These are phyloP conservation scores for Drosophila hawaiiensis DNA, from an alignment of 2,888 invertebrate genomes.

Conservation along the genomic window DNA sequence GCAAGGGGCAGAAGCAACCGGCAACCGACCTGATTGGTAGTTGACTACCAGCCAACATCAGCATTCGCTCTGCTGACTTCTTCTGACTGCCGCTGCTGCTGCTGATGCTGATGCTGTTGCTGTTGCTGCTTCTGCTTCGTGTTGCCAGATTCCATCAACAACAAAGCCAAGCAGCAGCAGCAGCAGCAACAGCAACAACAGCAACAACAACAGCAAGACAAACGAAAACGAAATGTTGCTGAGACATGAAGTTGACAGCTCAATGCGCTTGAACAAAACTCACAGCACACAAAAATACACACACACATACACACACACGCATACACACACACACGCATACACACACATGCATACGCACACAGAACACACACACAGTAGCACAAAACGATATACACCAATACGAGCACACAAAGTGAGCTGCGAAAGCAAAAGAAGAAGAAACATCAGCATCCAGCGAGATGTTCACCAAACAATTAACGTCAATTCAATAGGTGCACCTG, in stretches of 20 bases:
- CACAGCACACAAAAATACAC: constrained; percentile 36
- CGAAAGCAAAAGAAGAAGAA: constrained; percentile 54
- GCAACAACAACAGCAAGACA: constrained; percentile 52
- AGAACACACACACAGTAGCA: constrained; percentile 7
- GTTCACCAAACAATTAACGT: constrained; percentile 34
- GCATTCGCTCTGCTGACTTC: constrained; percentile 57
- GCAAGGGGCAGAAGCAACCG: constrained; percentile 66
- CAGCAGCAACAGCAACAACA: constrained; percentile 33
- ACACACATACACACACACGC: constrained; percentile 25
- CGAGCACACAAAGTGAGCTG: constrained; percentile 46
- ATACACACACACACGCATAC: constrained; percentile 21
- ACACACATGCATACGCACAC: neutral
- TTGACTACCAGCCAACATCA: constrained; percentile 67
- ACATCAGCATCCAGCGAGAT: constrained; percentile 26
- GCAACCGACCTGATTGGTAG: constrained; percentile 83
- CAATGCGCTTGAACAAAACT: constrained; percentile 83
- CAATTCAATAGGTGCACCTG: constrained; percentile 45
- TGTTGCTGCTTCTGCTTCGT: constrained; percentile 51
- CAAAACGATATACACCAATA: constrained; percentile 40
- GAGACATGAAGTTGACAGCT: constrained; percentile 84
- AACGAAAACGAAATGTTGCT: constrained; percentile 82
- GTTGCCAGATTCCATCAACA: constrained; percentile 76
- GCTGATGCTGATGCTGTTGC: constrained; percentile 18
- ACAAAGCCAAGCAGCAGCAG: constrained; percentile 60
- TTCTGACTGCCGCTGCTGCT: constrained; percentile 31